phyloP scores from a whole-genome alignment of 1,140 invertebrate genomes.

The Steinernema feltiae region DNA sequence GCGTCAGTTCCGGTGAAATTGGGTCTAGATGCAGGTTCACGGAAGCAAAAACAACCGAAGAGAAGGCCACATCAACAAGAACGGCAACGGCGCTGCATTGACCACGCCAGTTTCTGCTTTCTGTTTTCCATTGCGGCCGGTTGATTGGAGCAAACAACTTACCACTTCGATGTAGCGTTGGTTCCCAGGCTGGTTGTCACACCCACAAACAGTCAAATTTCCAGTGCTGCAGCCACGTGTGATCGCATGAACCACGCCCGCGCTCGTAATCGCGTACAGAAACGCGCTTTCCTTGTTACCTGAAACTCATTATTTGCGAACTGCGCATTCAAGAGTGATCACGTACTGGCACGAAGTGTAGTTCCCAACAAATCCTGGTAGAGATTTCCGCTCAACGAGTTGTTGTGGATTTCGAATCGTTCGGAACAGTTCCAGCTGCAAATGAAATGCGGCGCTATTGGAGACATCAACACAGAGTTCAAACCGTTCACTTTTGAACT shows the following conservation, averaged over 20 bases:
- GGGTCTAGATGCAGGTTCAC: too few relatives aligned
- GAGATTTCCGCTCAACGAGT: slow-evolving; percentile 12
- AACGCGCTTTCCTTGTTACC: slow-evolving; percentile 68
- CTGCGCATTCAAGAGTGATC: not conserved
- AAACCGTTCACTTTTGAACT: slow-evolving; percentile 41
- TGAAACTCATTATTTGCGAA: slow-evolving; percentile 43
- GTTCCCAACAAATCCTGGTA: slow-evolving; percentile 42
- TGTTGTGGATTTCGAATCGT: slow-evolving; percentile 31
- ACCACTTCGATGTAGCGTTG: slow-evolving; percentile 68
- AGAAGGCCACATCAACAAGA: too few relatives aligned
- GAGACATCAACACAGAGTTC: not conserved
- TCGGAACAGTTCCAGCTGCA: slow-evolving; percentile 44
- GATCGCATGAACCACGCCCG: slow-evolving; percentile 67
- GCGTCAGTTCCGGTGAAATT: too few relatives aligned
- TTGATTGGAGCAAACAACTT: slow-evolving; percentile 35
- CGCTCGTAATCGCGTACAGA: slow-evolving; percentile 67
- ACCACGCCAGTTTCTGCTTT: too few relatives aligned
- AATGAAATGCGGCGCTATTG: not conserved
- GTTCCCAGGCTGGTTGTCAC: slow-evolving; percentile 63
- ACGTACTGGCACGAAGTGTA: slow-evolving; percentile 34
- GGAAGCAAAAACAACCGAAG: too few relatives aligned
- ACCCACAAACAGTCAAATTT: slow-evolving; percentile 67
- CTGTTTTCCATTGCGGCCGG: too few relatives aligned
- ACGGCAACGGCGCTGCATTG: too few relatives aligned
- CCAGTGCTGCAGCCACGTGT: slow-evolving; percentile 66